These are phyloP conservation scores for Drosophila atripex DNA, from an alignment of 2,888 invertebrate species.

Conservation along the genomic window DNA sequence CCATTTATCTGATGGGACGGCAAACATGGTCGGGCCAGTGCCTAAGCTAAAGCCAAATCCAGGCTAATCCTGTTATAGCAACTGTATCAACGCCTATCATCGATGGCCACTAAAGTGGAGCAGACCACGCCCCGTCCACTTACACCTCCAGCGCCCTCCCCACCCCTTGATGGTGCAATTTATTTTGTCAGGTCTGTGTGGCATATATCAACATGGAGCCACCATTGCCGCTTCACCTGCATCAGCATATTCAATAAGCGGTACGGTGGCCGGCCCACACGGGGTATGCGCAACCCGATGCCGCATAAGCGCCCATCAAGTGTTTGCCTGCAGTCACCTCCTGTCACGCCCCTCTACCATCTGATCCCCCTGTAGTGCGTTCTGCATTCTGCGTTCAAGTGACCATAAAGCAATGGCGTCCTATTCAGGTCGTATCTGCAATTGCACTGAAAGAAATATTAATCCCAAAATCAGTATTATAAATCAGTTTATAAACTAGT, in stretches of 20 bases:
- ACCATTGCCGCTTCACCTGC: slow-evolving; percentile 42
- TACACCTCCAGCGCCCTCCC: background rate
- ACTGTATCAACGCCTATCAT: slow-evolving; percentile 54
- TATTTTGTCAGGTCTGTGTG: slow-evolving; percentile 49
- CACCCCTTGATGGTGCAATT: slow-evolving; percentile 38
- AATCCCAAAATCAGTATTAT: too few species aligned
- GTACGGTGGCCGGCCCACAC: slow-evolving; percentile 39
- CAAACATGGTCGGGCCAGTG: slow-evolving; percentile 25
- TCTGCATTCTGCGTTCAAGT: slow-evolving; percentile 61
- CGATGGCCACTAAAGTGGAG: slow-evolving; percentile 39
- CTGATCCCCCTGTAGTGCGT: slow-evolving; percentile 46
- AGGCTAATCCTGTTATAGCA: slow-evolving; percentile 56
- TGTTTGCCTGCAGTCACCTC: slow-evolving; percentile 50
- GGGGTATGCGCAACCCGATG: slow-evolving; percentile 65
- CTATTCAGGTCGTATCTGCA: slow-evolving; percentile 24
- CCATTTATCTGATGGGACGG: slow-evolving; percentile 14
- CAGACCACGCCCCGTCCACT: slow-evolving; percentile 19
- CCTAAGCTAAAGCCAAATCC: slow-evolving; percentile 31
- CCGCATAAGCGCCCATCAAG: slow-evolving; percentile 64
- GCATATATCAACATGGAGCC: slow-evolving; percentile 50
- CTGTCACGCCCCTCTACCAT: background rate
- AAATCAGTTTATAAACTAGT: too few species aligned
- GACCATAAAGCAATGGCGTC: slow-evolving; percentile 63
- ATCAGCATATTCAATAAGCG: slow-evolving; percentile 67
- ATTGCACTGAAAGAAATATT: slow-evolving; percentile 5